Base-by-base conservation (phyloP, 2,113 vertebrate species). In the Laticauda colubrina region DNA sequence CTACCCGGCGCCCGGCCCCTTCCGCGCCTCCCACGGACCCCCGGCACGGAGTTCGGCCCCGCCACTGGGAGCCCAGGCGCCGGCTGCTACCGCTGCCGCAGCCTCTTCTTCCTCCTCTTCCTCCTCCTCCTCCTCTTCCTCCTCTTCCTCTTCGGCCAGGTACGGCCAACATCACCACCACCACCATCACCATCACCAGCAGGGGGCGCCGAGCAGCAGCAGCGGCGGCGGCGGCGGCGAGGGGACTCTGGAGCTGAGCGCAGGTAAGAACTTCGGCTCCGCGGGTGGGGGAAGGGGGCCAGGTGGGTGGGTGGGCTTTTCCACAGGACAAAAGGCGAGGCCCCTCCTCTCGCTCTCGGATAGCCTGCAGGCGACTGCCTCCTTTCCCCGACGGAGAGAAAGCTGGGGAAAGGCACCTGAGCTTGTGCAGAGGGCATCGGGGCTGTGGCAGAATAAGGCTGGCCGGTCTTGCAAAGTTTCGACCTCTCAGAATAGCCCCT, bases 241-340 rank as follows among this genome's bases (percentile, higher is more conserved):
- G 96, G 96, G 96, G 29, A 3, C 61, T 91, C 97, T 98, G 95
- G 97, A 98, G 7, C 98, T 99, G 95, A 99, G 98, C 96, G 98
- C 98, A 98, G 99, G 99, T 99, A 98, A 93, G 95, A 92, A 95
- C 95, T 95, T 93, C 57, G 3, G 54, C 90, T 88, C 61, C 55
- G 55, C 20, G 57, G 93, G 94, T 96, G 95, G 96, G 91, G 86
- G 26, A 26, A 12, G 64, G 64, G 29, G 4, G 11, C 48, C 48
- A 12, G 29, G 4, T 15, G 61, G n/a, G 48, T 9, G 14, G 64
- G 29, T 14, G 64, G 26, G 29, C 64, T 69, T 34, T n/a, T 12
- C 14, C 4, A n/a, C 29, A 0, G 64, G n/a, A 34, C 15, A 8
- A 3, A 3, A 81, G 55, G 54, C 20, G 69, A 87, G 4, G 1